Evolutionary conservation across 2,888 invertebrate species (phyloP).

Genomic region (Ormyrus thymus): DNA sequence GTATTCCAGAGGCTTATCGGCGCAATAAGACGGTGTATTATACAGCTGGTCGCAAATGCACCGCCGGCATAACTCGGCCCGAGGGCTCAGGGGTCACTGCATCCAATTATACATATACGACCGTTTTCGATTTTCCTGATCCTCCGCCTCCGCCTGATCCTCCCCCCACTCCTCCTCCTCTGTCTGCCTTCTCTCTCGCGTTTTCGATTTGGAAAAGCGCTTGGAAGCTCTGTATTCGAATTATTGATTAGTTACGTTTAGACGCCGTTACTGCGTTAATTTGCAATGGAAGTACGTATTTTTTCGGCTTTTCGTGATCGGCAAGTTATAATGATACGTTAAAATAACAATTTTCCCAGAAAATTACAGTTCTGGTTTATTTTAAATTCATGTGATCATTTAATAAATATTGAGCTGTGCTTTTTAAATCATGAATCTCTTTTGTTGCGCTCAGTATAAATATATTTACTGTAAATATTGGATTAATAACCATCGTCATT

Average conservation of each 20-base stretch:
- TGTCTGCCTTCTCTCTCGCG: background rate
- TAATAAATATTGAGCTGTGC: too few relatives aligned
- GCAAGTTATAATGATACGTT: too few relatives aligned
- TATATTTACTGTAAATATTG: too few relatives aligned
- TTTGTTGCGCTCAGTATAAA: too few relatives aligned
- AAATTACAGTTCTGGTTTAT: too few relatives aligned
- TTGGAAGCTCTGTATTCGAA: constrained; percentile 21
- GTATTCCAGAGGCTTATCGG: constrained; percentile 28
- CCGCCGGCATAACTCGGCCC: constrained; percentile 1
- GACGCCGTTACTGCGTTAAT: background rate
- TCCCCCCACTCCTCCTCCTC: background rate
- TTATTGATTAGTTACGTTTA: constrained; percentile 28
- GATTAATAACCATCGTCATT: too few relatives aligned
- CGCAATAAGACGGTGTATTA: constrained; percentile 44
- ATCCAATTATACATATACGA: constrained; percentile 45
- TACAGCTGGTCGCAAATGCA: constrained; percentile 14
- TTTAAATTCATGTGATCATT: too few relatives aligned
- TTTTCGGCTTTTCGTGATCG: too few relatives aligned
- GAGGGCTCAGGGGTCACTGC: constrained; percentile 25
- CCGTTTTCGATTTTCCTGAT: constrained; percentile 49
- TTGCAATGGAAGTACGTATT: too few relatives aligned
- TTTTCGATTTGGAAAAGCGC: background rate
- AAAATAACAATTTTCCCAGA: too few relatives aligned
- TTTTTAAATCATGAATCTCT: too few relatives aligned
- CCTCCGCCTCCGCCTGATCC: constrained; percentile 22